phyloP scores from a whole-genome alignment of 2,797 vertebrate species.

The Balearica regulorum region DNA sequence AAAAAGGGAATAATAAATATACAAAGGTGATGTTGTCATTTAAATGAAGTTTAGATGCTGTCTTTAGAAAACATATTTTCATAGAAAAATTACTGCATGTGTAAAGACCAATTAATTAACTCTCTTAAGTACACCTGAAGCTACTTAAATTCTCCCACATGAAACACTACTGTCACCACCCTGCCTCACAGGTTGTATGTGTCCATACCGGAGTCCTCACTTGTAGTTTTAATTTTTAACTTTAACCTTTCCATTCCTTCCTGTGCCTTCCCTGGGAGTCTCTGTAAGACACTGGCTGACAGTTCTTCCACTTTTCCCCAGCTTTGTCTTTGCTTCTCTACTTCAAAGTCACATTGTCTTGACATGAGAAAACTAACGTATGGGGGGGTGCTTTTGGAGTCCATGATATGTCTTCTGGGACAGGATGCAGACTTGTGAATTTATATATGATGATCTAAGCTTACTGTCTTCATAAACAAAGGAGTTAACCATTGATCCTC shows the following conservation, averaged over 20 bases:
- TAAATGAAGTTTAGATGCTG: background rate
- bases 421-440: background rate
- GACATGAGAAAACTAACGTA: background rate
- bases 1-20: background rate
- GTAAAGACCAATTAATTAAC: background rate
- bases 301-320: background rate
- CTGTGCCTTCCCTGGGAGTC: background rate
- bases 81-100: background rate
- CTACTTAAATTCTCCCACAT: background rate
- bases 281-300: background rate
- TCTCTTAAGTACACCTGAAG: background rate
- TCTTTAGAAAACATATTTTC: background rate
- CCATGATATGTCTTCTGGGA: background rate
- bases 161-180: background rate
- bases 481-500: background rate
- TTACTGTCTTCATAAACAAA: background rate
- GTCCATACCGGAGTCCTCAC: background rate
- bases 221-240: background rate
- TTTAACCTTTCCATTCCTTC: background rate
- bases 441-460: background rate
- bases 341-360: background rate
- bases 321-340: background rate
- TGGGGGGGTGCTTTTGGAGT: background rate
- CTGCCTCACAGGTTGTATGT: background rate
- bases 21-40: background rate